Evolutionary conservation across 2,113 vertebrate species (phyloP), one percentile per base, ranked within the genome.

Genomic region (Ia io): DNA sequence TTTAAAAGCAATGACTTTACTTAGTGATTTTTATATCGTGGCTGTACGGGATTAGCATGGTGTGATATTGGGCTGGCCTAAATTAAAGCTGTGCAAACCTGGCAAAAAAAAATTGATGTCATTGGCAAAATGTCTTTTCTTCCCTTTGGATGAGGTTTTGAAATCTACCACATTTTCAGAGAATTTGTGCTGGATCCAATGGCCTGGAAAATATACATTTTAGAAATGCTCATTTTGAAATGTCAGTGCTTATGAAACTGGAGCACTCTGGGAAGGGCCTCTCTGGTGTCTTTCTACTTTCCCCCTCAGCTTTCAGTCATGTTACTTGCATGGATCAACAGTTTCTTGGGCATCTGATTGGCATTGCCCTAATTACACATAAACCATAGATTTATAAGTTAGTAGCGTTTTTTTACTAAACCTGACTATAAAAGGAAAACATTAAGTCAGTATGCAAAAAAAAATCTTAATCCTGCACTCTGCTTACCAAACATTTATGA

Each of bases 1-100:
- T 96, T 96, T 93, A 91, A 61, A 96, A 91, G 35, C 56, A 93
- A 95, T 93, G 88, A 93, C 96, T 97, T 94, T 94, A 95, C 92
- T 94, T 96, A 94, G 47, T 82, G 70, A 82, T 74, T 96, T 90
- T 93, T 94, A 95, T 77, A 83, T 12, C 82, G 89, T 91, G 86
- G 65, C 17, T 85, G 2, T 88, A 77, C 61, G 40, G 47, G 65
- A 92, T 97, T 96, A 97, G 42, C 61, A n/a, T 84, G 94, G 94
- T 98, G 93, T 95, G 96, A 71, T 44, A 70, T 74, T 83, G 78
- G 76, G 47, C 69, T 95, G 85, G 49, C 65, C 85, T 88, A 86
- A 94, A 96, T 95, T 91, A 82, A 79, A 95, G 22, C 56, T 47
- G 13, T 88, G 56, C 49, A 93, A 76, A 96, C 95, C 69, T 95